Evolutionary conservation across 2,888 invertebrate species (phyloP), one percentile per base, ranked within the genome.

Genomic region (Leptinotarsa rubiginosa): DNA sequence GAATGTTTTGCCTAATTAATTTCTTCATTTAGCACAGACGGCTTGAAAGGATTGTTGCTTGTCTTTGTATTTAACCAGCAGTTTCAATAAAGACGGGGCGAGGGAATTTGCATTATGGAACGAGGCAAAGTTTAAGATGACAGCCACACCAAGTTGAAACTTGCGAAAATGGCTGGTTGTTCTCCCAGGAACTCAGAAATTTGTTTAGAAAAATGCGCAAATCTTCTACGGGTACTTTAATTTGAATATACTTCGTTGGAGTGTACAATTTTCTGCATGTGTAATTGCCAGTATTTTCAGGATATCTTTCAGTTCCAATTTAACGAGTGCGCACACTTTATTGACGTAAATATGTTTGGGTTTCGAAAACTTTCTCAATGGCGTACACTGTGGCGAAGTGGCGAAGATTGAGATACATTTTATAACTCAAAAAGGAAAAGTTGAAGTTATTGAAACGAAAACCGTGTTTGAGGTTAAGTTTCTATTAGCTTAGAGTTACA

Each of bases 241-340:
- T 74, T 71, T 74, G 68, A 74, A 71, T 74, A 67, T 71, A 70
- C 68, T 68, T 74, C 54, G 74, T 74, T 74, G 71, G 65, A 69
- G 68, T 54, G 68, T 64, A 68, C 68, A 64, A 73, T 69, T 73
- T 73, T 69, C 73, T 68, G 74, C 70, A 73, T 73, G 73, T 73
- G 73, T 69, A 66, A 49, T 66, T 65, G 54, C 72, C 66, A 72
- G 67, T 56, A 72, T 72, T 66, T 72, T 54, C 64, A 25, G 47
- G 64, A 64, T 73, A 69, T 69, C 54, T 52, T 69, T 73, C 65
- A 20, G 65, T 69, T 73, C 54, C 69, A 31, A 73, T 69, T 73
- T 54, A 65, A 65, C 56, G 69, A 73, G 69, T 65, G 73, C 62
- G 50, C 54, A 22, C 69, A 50, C 69, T 73, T 52, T 65, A 69